A percentile compares a stretch with the other conserved stretches of the same genome.
Evolutionary conservation across 1,140 invertebrate species (phyloP).

Genomic region (Drosophila yakuba): DNA sequence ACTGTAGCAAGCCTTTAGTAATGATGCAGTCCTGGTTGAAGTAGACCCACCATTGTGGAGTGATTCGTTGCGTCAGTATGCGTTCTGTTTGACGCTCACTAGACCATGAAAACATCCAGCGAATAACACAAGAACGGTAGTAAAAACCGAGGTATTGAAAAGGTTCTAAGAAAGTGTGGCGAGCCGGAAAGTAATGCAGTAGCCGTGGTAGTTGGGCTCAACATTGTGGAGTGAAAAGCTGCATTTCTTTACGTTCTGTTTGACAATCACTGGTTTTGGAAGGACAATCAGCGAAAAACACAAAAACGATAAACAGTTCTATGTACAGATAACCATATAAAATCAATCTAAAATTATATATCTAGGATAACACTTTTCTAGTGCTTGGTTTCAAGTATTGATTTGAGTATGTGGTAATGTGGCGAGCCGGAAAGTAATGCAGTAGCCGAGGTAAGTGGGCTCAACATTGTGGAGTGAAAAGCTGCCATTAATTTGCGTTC

Average conservation of each 20-base stretch:
- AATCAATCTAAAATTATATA: neutral
- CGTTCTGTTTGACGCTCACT: slow-evolving; percentile 83
- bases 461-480: slow-evolving; percentile 54
- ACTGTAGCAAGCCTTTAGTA: slow-evolving; percentile 45
- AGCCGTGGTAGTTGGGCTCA: slow-evolving; percentile 30
- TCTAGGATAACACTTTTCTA: neutral
- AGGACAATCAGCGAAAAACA: slow-evolving; percentile 75
- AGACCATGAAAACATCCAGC: slow-evolving; percentile 31
- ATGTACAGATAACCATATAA: neutral
- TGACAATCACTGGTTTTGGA: slow-evolving; percentile 72
- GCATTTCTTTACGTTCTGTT: slow-evolving; percentile 72
- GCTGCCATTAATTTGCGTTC: slow-evolving; percentile 65
- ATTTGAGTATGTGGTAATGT: slow-evolving; percentile 8
- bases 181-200: slow-evolving; percentile 36
- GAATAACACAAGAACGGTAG: slow-evolving; percentile 75
- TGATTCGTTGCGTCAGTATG: slow-evolving; percentile 51
- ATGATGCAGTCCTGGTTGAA: slow-evolving; percentile 27
- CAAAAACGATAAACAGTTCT: slow-evolving; percentile 43
- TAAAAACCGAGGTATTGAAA: too few species aligned
- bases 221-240: slow-evolving; percentile 58
- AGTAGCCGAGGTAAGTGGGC: slow-evolving; percentile 23
- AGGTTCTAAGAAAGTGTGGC: too few species aligned
- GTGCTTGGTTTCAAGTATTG: neutral
- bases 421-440: slow-evolving; percentile 45
- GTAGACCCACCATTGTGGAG: slow-evolving; percentile 59